Evolutionary conservation across 2,113 vertebrate genomes (phyloP), one percentile per base, ranked within the genome.

Genomic region (Periophthalmus modestus): DNA sequence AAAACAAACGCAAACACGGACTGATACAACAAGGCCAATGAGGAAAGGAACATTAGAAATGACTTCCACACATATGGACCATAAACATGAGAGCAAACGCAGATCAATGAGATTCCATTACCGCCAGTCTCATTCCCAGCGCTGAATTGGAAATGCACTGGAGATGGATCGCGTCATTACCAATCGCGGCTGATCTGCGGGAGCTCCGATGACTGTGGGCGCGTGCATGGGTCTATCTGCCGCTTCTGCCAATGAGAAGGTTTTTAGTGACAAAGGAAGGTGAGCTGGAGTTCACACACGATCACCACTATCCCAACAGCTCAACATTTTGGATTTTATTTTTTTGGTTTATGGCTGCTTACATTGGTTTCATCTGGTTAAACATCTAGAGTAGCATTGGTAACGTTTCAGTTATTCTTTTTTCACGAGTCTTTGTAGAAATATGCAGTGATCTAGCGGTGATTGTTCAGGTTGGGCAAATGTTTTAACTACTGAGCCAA

Each of bases 21-120:
- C 67, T 68, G 72, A 85, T 81, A 78, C 86, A 79, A 80, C 88
- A 73, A 77, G 39, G 79, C 81, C 70, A 71, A 75, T 69, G 78
- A 84, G 75, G 78, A 74, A 82, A 84, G 82, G 75, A 84, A 83
- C 85, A 88, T 92, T 90, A 86, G 86, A 84, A 90, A 88, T 87
- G 83, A 90, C 86, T 90, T 87, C 79, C 80, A 86, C 87, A 89
- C 82, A 88, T 85, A 89, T 80, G 86, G 83, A 82, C 82, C 71
- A 90, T 91, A 89, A 89, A 91, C 88, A 92, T 85, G 83, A 92
- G 88, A 73, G 87, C 85, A 91, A 91, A 91, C 81, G 82, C 88
- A 92, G 92, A 93, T 93, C 91, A 93, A 92, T 93, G 91, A 87
- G 88, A 92, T 91, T 92, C 89, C 88, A 92, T 93, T 93, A 91